These are phyloP conservation scores for Erebia epiphron DNA, from an alignment of 2,888 invertebrate species.

Conservation along the genomic window DNA sequence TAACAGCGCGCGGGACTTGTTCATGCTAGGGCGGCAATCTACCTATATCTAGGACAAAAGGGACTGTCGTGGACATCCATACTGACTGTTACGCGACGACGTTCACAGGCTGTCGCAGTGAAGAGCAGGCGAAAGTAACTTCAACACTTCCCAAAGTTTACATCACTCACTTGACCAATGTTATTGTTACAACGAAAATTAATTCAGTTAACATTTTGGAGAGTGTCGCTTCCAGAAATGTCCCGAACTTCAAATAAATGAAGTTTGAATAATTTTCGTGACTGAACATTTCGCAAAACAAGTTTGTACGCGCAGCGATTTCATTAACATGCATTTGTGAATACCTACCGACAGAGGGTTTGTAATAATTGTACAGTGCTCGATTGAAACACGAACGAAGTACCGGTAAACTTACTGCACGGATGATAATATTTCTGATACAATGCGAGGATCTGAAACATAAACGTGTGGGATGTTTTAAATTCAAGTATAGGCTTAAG, in stretches of 20 bases:
- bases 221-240: not conserved
- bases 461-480: not conserved
- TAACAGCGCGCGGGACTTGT: no score
- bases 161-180: not conserved
- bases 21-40: no score
- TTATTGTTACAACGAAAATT: constrained; percentile 4
- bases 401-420: not conserved
- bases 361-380: constrained; percentile 4
- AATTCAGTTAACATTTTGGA: not conserved
- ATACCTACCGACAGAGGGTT: not conserved
- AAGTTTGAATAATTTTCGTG: constrained; percentile 6
- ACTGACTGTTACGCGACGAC: no score
- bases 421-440: not conserved
- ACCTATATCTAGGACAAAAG: no score
- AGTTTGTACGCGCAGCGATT: constrained; percentile 13
- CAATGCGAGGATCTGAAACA: not conserved
- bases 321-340: constrained; percentile 8
- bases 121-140: no score
- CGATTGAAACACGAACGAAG: not conserved
- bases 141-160: not conserved
- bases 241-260: not conserved
- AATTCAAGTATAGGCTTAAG: no score
- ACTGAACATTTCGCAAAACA: constrained; percentile 3
- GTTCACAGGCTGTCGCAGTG: no score
- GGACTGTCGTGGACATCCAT: no score